These are phyloP conservation scores for Solenopsis fugax DNA, from an alignment of 1,140 invertebrate genomes.

Conservation along the genomic window DNA sequence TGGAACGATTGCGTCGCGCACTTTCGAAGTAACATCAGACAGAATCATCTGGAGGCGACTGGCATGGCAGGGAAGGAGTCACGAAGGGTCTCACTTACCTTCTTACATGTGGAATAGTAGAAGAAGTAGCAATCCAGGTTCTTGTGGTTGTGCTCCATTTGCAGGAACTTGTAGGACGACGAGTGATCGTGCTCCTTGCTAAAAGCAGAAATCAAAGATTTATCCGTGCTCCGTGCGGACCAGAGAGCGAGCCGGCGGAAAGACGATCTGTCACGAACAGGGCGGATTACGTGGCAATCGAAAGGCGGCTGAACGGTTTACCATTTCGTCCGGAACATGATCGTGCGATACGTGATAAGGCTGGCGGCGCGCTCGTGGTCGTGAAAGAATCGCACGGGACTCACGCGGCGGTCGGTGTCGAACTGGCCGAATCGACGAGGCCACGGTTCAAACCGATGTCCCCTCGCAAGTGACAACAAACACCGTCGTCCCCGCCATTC, in stretches of 20 bases:
- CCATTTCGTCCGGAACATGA: slow-evolving; percentile 85
- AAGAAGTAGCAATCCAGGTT: slow-evolving; percentile 95
- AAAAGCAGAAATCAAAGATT: slow-evolving; percentile 68
- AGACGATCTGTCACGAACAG: not conserved
- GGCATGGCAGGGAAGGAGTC: not conserved
- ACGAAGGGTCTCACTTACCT: slow-evolving; percentile 86
- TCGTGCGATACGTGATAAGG: slow-evolving; percentile 34
- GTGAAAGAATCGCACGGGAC: not conserved
- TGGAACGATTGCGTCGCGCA: slow-evolving; percentile 59
- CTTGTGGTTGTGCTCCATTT: slow-evolving; percentile 87
- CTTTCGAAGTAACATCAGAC: not conserved
- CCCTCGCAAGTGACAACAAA: slow-evolving; percentile 16
- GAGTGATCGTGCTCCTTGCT: slow-evolving; percentile 86
- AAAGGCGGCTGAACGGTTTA: slow-evolving; percentile 64
- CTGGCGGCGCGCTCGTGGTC: not conserved
- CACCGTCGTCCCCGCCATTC: not conserved
- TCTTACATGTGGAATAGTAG: slow-evolving; percentile 93
- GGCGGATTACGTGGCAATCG: too few relatives aligned
- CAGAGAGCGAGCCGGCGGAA: not conserved
- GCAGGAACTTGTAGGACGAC: slow-evolving; percentile 83
- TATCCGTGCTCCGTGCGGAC: not conserved
- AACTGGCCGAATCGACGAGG: slow-evolving; percentile 36
- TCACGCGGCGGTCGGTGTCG: slow-evolving; percentile 45
- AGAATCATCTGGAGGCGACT: not conserved
- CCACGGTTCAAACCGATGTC: slow-evolving; percentile 40